Evolutionary conservation across 2,113 vertebrate genomes (phyloP).

Genomic region (Oncorhynchus kisutch): DNA sequence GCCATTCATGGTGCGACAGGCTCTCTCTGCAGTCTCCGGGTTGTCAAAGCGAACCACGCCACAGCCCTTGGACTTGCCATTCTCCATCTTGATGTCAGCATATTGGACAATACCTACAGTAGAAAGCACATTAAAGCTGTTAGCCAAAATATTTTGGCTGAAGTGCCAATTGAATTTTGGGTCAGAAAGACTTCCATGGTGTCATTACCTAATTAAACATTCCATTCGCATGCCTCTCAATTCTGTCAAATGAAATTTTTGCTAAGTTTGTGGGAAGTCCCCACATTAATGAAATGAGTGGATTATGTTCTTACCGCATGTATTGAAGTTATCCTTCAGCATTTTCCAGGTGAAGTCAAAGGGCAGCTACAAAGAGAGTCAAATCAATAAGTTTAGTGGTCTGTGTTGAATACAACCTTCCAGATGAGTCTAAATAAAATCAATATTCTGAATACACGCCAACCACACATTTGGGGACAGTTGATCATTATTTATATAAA

Average conservation of each 20-base stretch:
- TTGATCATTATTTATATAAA: background rate
- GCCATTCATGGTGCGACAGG: constrained; percentile 96
- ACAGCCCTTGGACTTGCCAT: constrained; percentile 96
- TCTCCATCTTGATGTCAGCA: constrained; percentile 98
- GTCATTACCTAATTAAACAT: no score
- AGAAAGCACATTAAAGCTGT: background rate
- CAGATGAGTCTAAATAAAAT: background rate
- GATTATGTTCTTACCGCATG: constrained; percentile 82
- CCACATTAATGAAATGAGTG: background rate
- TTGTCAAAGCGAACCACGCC: constrained; percentile 94
- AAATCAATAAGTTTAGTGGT: background rate
- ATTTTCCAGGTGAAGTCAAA: constrained; percentile 99
- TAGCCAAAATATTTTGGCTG: no score
- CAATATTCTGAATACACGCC: no score
- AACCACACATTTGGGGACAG: background rate
- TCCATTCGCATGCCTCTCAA: no score
- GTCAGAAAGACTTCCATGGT: no score
- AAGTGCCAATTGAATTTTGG: no score
- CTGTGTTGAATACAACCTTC: background rate
- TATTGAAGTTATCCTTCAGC: constrained; percentile 96
- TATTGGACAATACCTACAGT: constrained; percentile 90
- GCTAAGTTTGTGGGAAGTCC: no score
- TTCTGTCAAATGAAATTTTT: no score
- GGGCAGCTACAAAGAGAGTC: constrained; percentile 78
- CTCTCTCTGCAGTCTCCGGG: constrained; percentile 90